phyloP scores from a whole-genome alignment of 64 coral and sea anemone genomes.

The Dendrophyllia cribrosa region DNA sequence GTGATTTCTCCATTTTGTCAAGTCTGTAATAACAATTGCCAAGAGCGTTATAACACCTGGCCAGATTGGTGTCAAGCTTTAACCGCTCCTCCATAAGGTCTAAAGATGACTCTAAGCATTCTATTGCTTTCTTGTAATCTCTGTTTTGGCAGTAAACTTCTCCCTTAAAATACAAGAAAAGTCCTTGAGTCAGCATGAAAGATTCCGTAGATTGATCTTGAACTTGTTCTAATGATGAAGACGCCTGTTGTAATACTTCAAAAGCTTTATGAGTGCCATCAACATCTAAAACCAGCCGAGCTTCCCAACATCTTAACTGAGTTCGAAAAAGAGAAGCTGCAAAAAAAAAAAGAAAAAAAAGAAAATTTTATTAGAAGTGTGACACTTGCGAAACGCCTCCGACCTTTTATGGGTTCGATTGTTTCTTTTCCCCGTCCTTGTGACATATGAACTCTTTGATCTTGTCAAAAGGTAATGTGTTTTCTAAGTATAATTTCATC shows the following conservation, averaged over 20 bases:
- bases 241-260: neutral
- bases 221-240: neutral
- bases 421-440: too few species aligned
- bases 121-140: neutral
- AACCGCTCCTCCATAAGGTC: neutral
- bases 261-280: neutral
- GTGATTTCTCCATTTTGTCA: neutral
- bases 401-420: too few species aligned
- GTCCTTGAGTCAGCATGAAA: neutral
- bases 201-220: neutral
- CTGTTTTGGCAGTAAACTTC: neutral
- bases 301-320: constrained; percentile 7
- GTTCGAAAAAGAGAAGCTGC: neutral
- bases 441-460: too few species aligned
- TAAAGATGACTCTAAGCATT: neutral
- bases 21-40: constrained; percentile 12
- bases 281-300: neutral
- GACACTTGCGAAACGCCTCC: too few species aligned
- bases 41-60: constrained; percentile 36
- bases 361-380: too few species aligned
- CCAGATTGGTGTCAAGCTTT: constrained; percentile 6
- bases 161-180: neutral
- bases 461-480: too few species aligned
- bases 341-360: too few species aligned
- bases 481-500: too few species aligned